Percentiles rank a stretch among this genome's conserved stretches.
These are phyloP conservation scores for Sylvietta virens DNA, from an alignment of 2,113 vertebrate species.

Conservation along the genomic window DNA sequence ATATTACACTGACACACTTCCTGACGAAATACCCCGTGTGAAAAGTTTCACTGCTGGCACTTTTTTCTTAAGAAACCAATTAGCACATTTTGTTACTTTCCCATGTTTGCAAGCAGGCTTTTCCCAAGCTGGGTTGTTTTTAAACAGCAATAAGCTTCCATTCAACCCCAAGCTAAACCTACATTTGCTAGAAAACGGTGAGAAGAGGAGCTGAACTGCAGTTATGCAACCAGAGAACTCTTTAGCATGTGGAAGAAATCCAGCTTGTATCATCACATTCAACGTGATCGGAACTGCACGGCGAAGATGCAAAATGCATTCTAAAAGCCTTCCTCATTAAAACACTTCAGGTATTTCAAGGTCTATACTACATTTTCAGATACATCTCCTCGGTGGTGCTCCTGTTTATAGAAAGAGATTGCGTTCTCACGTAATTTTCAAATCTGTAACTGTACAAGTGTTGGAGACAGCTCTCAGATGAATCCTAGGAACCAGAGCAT, in stretches of 20 bases:
- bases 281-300: rapidly evolving
- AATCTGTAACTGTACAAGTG: background rate
- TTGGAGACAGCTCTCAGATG: background rate
- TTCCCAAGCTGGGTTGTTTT: background rate
- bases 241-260: background rate
- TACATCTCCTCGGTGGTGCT: background rate
- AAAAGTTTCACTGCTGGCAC: background rate
- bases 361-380: background rate
- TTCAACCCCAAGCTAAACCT: background rate
- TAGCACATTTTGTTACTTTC: background rate
- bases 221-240: background rate
- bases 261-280: background rate
- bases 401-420: background rate
- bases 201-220: background rate
- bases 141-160: background rate
- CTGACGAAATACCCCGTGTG: background rate
- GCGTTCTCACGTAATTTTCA: background rate
- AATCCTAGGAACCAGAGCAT: background rate
- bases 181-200: rapidly evolving
- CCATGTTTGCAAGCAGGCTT: background rate
- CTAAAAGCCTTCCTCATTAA: background rate
- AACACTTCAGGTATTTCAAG: background rate
- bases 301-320: background rate
- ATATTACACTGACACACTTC: background rate
- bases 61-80: background rate